Percentiles rank a stretch among this genome's conserved stretches.
phyloP scores from a whole-genome alignment of 2,888 invertebrate species.

The Catocala nupta region DNA sequence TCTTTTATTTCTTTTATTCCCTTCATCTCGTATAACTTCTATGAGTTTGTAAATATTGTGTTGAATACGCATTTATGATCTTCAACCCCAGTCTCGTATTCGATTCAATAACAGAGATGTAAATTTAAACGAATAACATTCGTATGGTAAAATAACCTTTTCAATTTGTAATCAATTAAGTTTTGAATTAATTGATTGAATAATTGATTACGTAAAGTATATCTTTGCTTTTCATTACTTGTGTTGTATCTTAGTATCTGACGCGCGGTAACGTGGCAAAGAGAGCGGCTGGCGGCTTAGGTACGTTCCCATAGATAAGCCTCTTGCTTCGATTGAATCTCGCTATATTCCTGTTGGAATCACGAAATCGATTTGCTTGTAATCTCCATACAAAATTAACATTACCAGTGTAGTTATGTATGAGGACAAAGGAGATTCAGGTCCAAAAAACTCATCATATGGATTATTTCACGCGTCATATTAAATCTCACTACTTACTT shows the following conservation, averaged over 20 bases:
- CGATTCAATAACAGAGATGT: neutral
- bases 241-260: slow-evolving; percentile 48
- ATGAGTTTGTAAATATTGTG: neutral
- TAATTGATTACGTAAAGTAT: slow-evolving; percentile 12
- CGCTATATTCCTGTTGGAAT: slow-evolving; percentile 62
- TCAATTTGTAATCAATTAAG: neutral
- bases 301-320: slow-evolving; percentile 66
- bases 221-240: slow-evolving; percentile 55
- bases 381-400: slow-evolving; percentile 69
- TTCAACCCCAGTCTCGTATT: neutral
- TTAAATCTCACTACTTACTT: slow-evolving; percentile 27
- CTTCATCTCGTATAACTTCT: neutral
- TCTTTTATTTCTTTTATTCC: neutral
- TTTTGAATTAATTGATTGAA: neutral
- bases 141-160: neutral
- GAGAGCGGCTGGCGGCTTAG: slow-evolving; percentile 66
- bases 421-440: slow-evolving; percentile 65
- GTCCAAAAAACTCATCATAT: slow-evolving; percentile 48
- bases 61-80: neutral
- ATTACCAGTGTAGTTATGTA: slow-evolving; percentile 60
- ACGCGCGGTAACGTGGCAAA: slow-evolving; percentile 70
- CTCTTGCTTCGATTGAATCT: slow-evolving; percentile 65
- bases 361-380: slow-evolving; percentile 72
- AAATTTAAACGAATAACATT: neutral
- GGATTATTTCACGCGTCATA: slow-evolving; percentile 40